Percentiles rank a stretch among this genome's conserved stretches.
These are phyloP conservation scores for Pachliopta kotzebuea DNA, from an alignment of 2,888 invertebrate genomes.

Conservation along the genomic window DNA sequence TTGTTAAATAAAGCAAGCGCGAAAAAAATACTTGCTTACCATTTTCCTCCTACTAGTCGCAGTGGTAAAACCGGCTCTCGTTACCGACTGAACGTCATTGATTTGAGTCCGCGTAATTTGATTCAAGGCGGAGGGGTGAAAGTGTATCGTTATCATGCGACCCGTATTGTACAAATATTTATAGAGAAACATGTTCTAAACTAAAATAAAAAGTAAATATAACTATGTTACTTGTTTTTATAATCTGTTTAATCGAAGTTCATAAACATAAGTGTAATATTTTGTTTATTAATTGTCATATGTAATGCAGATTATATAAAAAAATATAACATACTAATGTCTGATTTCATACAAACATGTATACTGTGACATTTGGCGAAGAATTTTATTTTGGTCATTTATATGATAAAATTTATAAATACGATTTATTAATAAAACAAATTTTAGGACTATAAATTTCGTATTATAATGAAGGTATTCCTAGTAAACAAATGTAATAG, in stretches of 20 bases:
- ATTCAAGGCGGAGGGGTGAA: slow-evolving; percentile 62
- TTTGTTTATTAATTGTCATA: neutral
- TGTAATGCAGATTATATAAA: neutral
- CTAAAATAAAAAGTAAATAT: neutral
- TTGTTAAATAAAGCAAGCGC: neutral
- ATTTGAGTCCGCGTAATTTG: slow-evolving; percentile 45
- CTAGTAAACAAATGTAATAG: too few relatives aligned
- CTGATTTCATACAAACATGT: too few relatives aligned
- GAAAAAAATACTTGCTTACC: slow-evolving; percentile 46
- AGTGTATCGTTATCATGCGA: slow-evolving; percentile 63
- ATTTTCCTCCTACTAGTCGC: slow-evolving; percentile 66
- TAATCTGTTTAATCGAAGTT: neutral
- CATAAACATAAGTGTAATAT: neutral
- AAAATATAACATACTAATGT: neutral
- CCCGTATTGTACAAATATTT: slow-evolving; percentile 46
- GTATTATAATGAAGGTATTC: too few relatives aligned
- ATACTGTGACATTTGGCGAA: too few relatives aligned
- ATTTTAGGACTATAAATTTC: too few relatives aligned
- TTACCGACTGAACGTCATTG: slow-evolving; percentile 49
- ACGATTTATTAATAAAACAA: neutral
- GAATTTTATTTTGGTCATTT: neutral
- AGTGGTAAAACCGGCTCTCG: slow-evolving; percentile 51
- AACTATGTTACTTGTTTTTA: neutral
- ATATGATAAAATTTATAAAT: neutral
- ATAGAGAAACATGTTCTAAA: slow-evolving; percentile 31